These are phyloP conservation scores for Schlechtendalia chinensis DNA, from an alignment of 1,140 invertebrate genomes.

Conservation along the genomic window DNA sequence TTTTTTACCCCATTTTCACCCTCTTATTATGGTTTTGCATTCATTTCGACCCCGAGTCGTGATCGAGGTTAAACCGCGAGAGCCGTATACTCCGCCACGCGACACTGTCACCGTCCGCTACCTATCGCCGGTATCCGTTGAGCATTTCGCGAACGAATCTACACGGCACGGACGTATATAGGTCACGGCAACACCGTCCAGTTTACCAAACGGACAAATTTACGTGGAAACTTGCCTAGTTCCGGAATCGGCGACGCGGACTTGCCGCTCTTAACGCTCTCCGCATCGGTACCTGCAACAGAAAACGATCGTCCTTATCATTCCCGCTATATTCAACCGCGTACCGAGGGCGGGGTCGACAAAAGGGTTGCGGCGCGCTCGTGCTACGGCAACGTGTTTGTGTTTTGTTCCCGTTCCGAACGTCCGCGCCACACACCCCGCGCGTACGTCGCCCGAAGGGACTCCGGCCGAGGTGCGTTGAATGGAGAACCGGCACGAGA, in stretches of 20 bases:
- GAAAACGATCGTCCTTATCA: too few species aligned
- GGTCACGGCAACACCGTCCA: too few species aligned
- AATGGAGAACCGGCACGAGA: conserved; percentile 21
- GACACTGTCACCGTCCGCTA: not conserved
- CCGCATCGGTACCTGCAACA: conserved; percentile 29
- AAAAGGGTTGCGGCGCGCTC: conserved; percentile 30
- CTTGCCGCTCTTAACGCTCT: conserved; percentile 32
- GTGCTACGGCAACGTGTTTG: conserved; percentile 10
- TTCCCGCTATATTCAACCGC: too few species aligned
- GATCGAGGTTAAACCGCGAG: conserved; percentile 21
- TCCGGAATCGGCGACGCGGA: conserved; percentile 34
- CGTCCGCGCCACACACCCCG: not conserved
- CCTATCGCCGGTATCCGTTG: too few species aligned
- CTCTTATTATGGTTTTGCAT: conserved; percentile 38
- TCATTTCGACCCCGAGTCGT: conserved; percentile 1
- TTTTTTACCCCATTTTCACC: conserved; percentile 45
- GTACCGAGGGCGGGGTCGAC: too few species aligned
- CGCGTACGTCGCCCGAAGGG: not conserved
- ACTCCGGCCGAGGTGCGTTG: not conserved
- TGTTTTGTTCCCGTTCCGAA: conserved; percentile 16
- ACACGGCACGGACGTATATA: too few species aligned
- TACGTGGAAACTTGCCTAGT: conserved; percentile 13
- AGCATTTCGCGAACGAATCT: too few species aligned
- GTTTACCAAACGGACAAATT: not conserved
- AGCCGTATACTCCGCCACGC: too few species aligned